Conservation (phyloP, 2,888 invertebrate genomes). For the Epirrhoe alternata region DNA sequence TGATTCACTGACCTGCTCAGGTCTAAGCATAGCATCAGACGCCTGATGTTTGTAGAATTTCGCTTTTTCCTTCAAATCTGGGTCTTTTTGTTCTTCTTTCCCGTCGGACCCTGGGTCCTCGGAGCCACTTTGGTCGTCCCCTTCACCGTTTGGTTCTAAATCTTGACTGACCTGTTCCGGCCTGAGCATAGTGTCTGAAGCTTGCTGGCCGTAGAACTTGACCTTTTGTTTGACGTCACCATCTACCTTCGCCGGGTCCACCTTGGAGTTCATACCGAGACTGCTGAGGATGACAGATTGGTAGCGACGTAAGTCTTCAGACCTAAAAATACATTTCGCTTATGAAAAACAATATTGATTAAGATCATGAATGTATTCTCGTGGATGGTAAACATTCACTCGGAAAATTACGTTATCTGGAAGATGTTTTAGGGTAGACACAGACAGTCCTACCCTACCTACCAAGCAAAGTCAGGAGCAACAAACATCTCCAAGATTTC, state of each 20-base stretch:
- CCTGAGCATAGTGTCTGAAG: constrained; percentile 90
- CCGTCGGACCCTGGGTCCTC: constrained; percentile 15
- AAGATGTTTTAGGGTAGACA: too few species aligned
- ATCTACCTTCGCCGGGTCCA: constrained; percentile 91
- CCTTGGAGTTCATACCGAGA: constrained; percentile 89
- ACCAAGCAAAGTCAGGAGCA: too few species aligned
- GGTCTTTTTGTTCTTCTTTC: constrained; percentile 37
- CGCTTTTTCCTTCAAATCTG: constrained; percentile 86
- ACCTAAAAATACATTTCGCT: constrained; percentile 62
- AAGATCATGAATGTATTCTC: too few species aligned
- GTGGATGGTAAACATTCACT: too few species aligned
- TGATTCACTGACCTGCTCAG: constrained; percentile 26
- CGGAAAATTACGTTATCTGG: too few species aligned
- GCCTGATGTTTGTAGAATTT: constrained; percentile 93
- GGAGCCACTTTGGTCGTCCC: constrained; percentile 10
- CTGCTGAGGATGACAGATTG: constrained; percentile 92
- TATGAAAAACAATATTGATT: neutral
- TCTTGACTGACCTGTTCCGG: constrained; percentile 88
- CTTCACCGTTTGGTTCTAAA: constrained; percentile 29
- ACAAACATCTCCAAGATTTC: too few species aligned
- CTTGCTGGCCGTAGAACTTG: constrained; percentile 93
- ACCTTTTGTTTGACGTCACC: constrained; percentile 90
- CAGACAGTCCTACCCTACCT: too few species aligned
- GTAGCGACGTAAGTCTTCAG: constrained; percentile 91
- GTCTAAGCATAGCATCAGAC: constrained; percentile 86